These are phyloP conservation scores for Netelia inedita DNA, from an alignment of 2,888 invertebrate species.

Conservation along the genomic window DNA sequence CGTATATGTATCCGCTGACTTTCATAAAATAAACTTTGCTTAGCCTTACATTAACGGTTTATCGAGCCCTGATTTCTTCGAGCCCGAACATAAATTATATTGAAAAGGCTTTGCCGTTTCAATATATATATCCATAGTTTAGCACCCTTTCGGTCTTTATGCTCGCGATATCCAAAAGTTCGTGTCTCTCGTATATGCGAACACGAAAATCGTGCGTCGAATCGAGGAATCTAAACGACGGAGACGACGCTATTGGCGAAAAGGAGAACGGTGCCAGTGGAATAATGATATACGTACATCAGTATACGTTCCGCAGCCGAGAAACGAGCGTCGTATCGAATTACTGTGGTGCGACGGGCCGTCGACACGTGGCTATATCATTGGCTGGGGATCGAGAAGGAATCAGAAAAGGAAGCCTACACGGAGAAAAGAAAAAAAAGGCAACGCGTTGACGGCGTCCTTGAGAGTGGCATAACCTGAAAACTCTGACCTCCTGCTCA, in stretches of 20 bases:
- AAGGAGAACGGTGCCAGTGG: slow-evolving; percentile 8
- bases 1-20: too few species aligned
- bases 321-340: slow-evolving; percentile 49
- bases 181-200: slow-evolving; percentile 22
- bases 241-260: neutral
- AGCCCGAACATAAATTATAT: too few species aligned
- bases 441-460: neutral
- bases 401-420: slow-evolving; percentile 27
- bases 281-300: neutral
- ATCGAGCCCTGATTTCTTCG: too few species aligned
- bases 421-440: slow-evolving; percentile 3
- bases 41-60: too few species aligned
- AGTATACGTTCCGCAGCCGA: neutral
- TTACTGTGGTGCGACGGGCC: slow-evolving; percentile 35
- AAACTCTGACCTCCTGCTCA: neutral
- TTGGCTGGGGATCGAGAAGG: neutral
- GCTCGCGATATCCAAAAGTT: neutral
- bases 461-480: slow-evolving; percentile 17
- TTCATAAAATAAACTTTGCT: too few species aligned
- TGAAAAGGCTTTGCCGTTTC: too few species aligned
- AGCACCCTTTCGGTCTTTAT: neutral
- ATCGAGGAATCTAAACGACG: slow-evolving; percentile 23
- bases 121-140: too few species aligned
- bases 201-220: slow-evolving; percentile 28
- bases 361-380: slow-evolving; percentile 38